Percentiles rank a stretch among this genome's conserved stretches.
Conservation (phyloP, 1,140 invertebrate genomes). For the Drosophila serrata region DNA sequence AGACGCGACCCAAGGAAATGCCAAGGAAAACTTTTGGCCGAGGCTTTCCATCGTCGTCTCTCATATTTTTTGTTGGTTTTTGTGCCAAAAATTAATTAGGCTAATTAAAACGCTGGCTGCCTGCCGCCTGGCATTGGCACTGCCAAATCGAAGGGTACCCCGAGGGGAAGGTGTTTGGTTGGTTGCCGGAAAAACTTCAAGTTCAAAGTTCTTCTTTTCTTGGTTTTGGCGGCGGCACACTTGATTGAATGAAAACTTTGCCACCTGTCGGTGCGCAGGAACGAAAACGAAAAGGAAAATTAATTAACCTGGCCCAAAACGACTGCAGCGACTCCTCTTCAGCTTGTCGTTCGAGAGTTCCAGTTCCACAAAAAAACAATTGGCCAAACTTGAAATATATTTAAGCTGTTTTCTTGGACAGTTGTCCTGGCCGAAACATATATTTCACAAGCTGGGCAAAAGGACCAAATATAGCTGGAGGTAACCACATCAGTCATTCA, state of each 20-base stretch:
- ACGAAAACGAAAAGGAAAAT: conserved; percentile 50
- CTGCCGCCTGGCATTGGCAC: conserved; percentile 36
- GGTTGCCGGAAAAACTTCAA: conserved; percentile 50
- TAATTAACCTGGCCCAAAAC: conserved; percentile 71
- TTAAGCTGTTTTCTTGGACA: conserved; percentile 57
- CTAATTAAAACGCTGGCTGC: conserved; percentile 72
- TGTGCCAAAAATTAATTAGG: conserved; percentile 80
- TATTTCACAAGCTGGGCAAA: background rate
- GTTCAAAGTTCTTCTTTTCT: conserved; percentile 69
- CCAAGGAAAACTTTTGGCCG: conserved; percentile 23
- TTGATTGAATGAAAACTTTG: conserved; percentile 81
- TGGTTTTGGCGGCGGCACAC: conserved; percentile 39
- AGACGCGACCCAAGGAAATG: conserved; percentile 4
- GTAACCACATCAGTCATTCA: background rate
- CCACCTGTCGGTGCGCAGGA: conserved; percentile 43
- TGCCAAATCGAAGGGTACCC: conserved; percentile 16
- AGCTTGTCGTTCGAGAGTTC: conserved; percentile 4
- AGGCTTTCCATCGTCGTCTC: background rate
- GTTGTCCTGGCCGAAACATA: conserved; percentile 13
- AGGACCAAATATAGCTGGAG: background rate
- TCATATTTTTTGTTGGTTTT: conserved; percentile 49
- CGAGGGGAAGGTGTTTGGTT: background rate
- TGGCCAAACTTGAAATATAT: conserved; percentile 74
- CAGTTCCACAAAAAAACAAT: conserved; percentile 70
- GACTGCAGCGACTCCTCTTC: conserved; percentile 25